Percentiles rank a stretch among this genome's conserved stretches.
phyloP scores from a whole-genome alignment of 2,888 invertebrate genomes.

The Acanthacorydalis orientalis region DNA sequence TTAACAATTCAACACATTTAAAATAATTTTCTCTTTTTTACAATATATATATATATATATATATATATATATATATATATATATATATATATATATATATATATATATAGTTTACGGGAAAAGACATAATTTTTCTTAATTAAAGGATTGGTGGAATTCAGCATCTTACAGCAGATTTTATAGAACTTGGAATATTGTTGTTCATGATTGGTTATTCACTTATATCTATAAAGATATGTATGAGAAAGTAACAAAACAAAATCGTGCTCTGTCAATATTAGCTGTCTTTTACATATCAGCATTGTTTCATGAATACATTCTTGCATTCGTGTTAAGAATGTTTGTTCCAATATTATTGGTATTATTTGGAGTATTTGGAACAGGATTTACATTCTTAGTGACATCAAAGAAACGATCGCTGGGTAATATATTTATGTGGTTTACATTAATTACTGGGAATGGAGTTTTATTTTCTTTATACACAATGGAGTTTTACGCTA shows the following conservation, averaged over 20 bases:
- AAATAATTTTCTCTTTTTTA: no score
- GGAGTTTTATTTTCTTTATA: constrained; percentile 63
- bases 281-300: constrained; percentile 68
- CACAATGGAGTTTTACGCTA: constrained; percentile 72
- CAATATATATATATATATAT: no score
- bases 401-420: constrained; percentile 23
- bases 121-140: no score
- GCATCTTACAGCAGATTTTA: constrained; percentile 68
- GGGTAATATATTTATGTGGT: constrained; percentile 77
- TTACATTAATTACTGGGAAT: constrained; percentile 58
- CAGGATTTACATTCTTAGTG: constrained; percentile 34
- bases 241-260: constrained; percentile 26
- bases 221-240: constrained; percentile 67
- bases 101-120: no score
- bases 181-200: constrained; percentile 90
- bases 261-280: constrained; percentile 34
- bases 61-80: no score
- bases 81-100: no score
- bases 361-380: constrained; percentile 56
- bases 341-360: constrained; percentile 76
- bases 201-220: constrained; percentile 85
- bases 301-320: constrained; percentile 72
- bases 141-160: constrained; percentile 88
- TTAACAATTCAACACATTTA: no score
- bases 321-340: constrained; percentile 62